phyloP scores from a whole-genome alignment of 1,140 invertebrate genomes.

The Hermetia illucens region DNA sequence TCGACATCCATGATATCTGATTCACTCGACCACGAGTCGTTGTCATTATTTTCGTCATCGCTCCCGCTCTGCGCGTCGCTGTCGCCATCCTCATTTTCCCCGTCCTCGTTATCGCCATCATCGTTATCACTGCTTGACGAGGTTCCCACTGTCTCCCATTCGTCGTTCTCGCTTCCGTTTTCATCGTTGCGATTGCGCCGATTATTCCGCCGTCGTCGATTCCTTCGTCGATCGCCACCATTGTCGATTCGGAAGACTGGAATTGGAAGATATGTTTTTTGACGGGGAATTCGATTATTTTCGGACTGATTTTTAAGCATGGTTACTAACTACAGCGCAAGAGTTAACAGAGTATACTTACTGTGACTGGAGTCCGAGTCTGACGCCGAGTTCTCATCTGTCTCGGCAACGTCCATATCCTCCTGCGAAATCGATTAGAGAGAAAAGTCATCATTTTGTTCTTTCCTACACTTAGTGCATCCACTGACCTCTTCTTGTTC shows the following conservation, averaged over 20 bases:
- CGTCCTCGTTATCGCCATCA: conserved; percentile 29
- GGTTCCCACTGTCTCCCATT: conserved; percentile 18
- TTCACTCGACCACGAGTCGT: conserved; percentile 8
- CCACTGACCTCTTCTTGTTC: conserved; percentile 27
- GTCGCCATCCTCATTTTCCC: too few species aligned
- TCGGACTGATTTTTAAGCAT: too few species aligned
- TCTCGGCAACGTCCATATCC: conserved; percentile 29
- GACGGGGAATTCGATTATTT: too few species aligned
- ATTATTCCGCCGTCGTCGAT: neutral
- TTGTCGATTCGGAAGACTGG: neutral
- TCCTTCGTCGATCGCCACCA: neutral
- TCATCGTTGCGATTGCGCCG: conserved; percentile 22
- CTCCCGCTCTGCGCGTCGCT: conserved; percentile 26
- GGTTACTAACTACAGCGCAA: too few species aligned
- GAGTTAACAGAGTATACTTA: conserved; percentile 2
- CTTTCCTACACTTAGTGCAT: conserved; percentile 12
- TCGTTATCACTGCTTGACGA: conserved; percentile 18
- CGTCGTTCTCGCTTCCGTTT: conserved; percentile 26
- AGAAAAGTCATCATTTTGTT: conserved; percentile 25
- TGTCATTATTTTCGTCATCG: conserved; percentile 26
- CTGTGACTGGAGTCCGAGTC: conserved; percentile 5
- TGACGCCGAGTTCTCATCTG: conserved; percentile 27
- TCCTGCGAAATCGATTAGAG: conserved; percentile 28
- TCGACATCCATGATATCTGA: neutral
- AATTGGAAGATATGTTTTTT: neutral